phyloP scores from a whole-genome alignment of 2,113 vertebrate species.

The Odocoileus hemionus region DNA sequence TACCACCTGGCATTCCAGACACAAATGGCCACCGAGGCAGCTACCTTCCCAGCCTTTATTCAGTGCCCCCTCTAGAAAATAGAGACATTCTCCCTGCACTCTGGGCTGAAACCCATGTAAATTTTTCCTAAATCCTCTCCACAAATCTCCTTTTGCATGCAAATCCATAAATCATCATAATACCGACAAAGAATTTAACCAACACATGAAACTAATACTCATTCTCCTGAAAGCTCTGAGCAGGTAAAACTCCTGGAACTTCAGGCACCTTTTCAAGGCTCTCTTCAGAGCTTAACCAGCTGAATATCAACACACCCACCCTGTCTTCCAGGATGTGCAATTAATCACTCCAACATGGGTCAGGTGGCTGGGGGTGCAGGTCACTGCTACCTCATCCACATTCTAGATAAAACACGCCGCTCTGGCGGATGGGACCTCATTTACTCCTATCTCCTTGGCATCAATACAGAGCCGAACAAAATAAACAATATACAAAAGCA shows the following conservation, averaged over 20 bases:
- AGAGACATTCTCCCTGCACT: conserved; percentile 64
- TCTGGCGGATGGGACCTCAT: not conserved
- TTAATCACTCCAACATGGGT: conserved; percentile 17
- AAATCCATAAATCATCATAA: conserved; percentile 78
- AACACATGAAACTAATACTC: conserved; percentile 75
- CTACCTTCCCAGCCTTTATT: conserved; percentile 56
- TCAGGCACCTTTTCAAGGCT: conserved; percentile 61
- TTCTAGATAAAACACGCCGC: not conserved
- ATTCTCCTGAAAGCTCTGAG: conserved; percentile 66
- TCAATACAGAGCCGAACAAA: not conserved
- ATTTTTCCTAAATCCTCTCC: conserved; percentile 72
- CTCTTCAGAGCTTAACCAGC: conserved; percentile 51
- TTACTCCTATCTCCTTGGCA: not conserved
- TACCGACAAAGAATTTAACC: conserved; percentile 73
- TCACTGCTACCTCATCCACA: not conserved
- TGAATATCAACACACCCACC: not conserved
- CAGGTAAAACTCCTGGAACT: conserved; percentile 74
- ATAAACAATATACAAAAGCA: not conserved
- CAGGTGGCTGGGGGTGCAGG: not conserved
- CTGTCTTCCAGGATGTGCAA: not conserved
- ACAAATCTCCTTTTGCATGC: conserved; percentile 72
- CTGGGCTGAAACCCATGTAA: conserved; percentile 69
- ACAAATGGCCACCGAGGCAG: conserved; percentile 49
- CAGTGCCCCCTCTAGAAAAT: conserved; percentile 60
- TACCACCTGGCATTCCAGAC: conserved; percentile 70